These are phyloP conservation scores for Platycnemis pennipes DNA, from an alignment of 2,888 invertebrate species.

Conservation along the genomic window DNA sequence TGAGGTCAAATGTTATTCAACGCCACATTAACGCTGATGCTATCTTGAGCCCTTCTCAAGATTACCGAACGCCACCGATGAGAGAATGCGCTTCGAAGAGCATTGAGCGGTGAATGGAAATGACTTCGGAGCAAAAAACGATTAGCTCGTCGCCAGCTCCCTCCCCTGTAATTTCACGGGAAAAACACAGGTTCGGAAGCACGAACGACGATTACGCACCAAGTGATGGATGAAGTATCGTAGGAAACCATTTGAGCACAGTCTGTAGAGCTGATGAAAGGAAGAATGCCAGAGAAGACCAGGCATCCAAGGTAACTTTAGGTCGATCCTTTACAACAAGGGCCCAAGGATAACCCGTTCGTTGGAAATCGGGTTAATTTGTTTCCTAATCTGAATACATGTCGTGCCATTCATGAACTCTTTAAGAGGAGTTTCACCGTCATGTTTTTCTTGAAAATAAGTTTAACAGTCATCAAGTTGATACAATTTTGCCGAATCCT, in stretches of 20 bases:
- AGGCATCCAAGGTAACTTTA: neutral
- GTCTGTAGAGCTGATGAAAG: neutral
- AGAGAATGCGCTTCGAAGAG: neutral
- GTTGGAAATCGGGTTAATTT: too few relatives aligned
- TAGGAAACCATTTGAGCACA: neutral
- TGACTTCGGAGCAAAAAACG: neutral
- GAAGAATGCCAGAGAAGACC: neutral
- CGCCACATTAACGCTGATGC: neutral
- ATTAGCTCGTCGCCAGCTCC: neutral
- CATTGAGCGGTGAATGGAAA: neutral
- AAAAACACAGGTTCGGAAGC: neutral
- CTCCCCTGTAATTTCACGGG: neutral
- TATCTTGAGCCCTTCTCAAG: neutral
- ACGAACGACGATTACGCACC: neutral
- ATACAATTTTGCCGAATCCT: too few relatives aligned
- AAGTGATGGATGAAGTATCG: neutral
- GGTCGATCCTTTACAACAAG: rapidly evolving
- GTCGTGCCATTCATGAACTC: too few relatives aligned
- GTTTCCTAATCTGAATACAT: too few relatives aligned
- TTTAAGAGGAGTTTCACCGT: too few relatives aligned
- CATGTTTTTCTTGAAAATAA: too few relatives aligned
- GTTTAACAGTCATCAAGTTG: too few relatives aligned
- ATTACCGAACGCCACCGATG: neutral
- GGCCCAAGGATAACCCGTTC: too few relatives aligned
- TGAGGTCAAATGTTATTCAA: neutral